Conservation (phyloP, 2,888 invertebrate species). For the Drosophila fulvimacula region DNA sequence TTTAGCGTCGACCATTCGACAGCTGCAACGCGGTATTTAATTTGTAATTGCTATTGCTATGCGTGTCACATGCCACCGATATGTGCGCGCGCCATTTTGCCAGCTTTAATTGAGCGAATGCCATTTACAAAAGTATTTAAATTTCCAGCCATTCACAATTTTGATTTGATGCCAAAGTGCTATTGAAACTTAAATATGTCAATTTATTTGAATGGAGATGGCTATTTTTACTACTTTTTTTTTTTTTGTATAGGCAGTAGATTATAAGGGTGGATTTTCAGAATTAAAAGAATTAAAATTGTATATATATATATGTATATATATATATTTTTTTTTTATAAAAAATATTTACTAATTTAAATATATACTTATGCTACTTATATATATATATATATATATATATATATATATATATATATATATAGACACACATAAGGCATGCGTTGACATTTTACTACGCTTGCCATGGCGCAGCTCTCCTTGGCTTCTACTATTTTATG, state of each 20-base stretch:
- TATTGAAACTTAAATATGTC: conserved; percentile 2
- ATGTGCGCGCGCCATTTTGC: neutral
- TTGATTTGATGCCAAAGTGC: conserved; percentile 3
- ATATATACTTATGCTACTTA: too few relatives aligned
- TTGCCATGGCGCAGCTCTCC: conserved; percentile 12
- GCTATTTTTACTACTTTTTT: too few relatives aligned
- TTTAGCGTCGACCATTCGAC: conserved; percentile 46
- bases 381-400: too few relatives aligned
- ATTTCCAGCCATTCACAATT: neutral
- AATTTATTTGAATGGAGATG: conserved; percentile 2
- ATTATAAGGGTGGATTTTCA: neutral
- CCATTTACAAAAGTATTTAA: conserved; percentile 17
- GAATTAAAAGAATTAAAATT: neutral
- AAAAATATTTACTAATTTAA: too few relatives aligned
- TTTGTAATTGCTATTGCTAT: conserved; percentile 68
- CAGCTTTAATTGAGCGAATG: conserved; percentile 58
- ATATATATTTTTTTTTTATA: too few relatives aligned
- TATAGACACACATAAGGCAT: conserved; percentile 44
- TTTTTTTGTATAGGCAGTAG: neutral
- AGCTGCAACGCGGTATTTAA: conserved; percentile 68
- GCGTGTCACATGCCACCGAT: conserved; percentile 63
- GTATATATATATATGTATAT: too few relatives aligned
- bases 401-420: too few relatives aligned
- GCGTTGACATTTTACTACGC: conserved; percentile 69
- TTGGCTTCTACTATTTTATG: conserved; percentile 41